phyloP scores from a whole-genome alignment of 2,797 vertebrate species.

The Gallinago nigripennis region DNA sequence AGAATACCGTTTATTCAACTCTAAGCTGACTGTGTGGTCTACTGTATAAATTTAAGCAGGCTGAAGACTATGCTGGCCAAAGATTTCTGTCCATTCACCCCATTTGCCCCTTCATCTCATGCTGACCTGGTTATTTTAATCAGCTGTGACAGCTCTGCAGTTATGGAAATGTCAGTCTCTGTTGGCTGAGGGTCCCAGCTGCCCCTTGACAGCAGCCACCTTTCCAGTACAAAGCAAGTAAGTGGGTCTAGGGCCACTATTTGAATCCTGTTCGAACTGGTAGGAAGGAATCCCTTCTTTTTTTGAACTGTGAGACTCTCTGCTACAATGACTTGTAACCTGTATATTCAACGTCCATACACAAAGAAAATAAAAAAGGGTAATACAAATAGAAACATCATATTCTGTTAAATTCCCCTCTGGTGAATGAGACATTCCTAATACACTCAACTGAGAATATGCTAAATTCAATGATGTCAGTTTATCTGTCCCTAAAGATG shows the following conservation, averaged over 20 bases:
- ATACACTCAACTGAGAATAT: not conserved
- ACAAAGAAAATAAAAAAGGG: not conserved
- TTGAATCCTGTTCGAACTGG: not conserved
- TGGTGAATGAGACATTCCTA: not conserved
- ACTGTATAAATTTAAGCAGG: not conserved
- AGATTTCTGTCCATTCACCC: not conserved
- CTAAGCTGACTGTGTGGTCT: not conserved
- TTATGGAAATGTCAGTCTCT: not conserved
- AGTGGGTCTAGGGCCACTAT: not conserved
- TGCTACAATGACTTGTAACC: not conserved
- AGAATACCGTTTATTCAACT: not conserved
- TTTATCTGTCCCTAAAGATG: not conserved
- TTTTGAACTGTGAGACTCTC: not conserved
- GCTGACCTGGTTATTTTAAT: not conserved
- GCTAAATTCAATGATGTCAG: not conserved
- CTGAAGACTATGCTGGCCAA: not conserved
- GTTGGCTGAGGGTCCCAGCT: not conserved
- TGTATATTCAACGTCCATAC: not conserved
- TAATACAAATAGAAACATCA: not conserved
- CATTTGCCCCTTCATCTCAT: not conserved
- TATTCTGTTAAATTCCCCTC: not conserved
- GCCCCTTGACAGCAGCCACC: not conserved
- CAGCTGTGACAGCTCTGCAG: not conserved
- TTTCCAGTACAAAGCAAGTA: not conserved
- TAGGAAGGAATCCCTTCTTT: not conserved